Evolutionary conservation across 2,888 invertebrate species (phyloP).

Genomic region (Siphonodentalium dalli): DNA sequence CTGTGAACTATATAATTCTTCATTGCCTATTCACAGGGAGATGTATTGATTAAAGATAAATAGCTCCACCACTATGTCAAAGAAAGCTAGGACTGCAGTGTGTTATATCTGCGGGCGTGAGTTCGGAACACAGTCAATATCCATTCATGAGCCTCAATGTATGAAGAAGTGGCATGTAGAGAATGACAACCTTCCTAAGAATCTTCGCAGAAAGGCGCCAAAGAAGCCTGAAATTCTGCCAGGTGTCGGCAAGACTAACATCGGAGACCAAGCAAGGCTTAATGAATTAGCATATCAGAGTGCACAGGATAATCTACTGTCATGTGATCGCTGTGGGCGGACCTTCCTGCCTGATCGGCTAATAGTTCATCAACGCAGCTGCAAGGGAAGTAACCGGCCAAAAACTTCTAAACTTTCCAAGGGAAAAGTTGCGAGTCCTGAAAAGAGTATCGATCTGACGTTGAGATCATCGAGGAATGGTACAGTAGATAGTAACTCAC

Average conservation of each 20-base stretch:
- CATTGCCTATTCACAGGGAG: too few species aligned
- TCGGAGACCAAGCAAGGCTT: conserved; percentile 40
- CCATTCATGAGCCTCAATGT: conserved; percentile 76
- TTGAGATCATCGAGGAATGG: too few species aligned
- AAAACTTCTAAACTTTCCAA: too few species aligned
- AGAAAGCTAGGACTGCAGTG: conserved; percentile 62
- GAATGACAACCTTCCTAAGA: conserved; percentile 70
- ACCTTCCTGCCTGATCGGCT: conserved; percentile 75
- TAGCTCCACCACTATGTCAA: too few species aligned
- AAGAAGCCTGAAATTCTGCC: conserved; percentile 69
- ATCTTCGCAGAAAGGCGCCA: conserved; percentile 70
- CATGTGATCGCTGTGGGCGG: conserved; percentile 74
- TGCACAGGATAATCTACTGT: conserved; percentile 70
- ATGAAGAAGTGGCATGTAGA: conserved; percentile 72
- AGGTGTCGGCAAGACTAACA: conserved; percentile 34
- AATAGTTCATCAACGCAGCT: conserved; percentile 69
- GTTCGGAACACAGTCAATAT: conserved; percentile 73
- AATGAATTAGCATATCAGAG: conserved; percentile 71
- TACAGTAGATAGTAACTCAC: too few species aligned
- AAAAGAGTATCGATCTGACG: too few species aligned
- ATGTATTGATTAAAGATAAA: too few species aligned
- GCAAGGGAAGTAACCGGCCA: too few species aligned
- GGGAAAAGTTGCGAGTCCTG: too few species aligned
- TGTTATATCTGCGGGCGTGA: conserved; percentile 75
- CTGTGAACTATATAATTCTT: too few species aligned